These are phyloP conservation scores for Luscinia megarhynchos DNA, from an alignment of 2,797 vertebrate species.

Conservation along the genomic window DNA sequence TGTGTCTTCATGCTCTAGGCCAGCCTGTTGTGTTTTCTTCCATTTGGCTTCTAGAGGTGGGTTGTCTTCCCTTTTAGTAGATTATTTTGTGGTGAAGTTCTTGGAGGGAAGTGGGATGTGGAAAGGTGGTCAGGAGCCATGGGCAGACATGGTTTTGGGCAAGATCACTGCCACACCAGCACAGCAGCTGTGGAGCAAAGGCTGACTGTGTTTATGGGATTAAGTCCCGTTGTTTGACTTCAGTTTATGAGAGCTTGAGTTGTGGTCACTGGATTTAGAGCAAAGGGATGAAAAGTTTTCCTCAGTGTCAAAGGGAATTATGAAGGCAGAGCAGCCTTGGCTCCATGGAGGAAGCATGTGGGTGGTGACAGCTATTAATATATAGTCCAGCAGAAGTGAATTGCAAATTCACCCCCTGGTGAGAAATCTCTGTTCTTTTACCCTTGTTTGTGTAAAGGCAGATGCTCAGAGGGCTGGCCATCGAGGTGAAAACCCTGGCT, in stretches of 20 bases:
- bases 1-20: not conserved
- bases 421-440: not conserved
- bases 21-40: not conserved
- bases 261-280: not conserved
- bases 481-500: not conserved
- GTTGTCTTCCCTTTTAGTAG: not conserved
- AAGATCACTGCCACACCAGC: not conserved
- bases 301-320: not conserved
- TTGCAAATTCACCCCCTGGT: not conserved
- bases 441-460: not conserved
- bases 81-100: not conserved
- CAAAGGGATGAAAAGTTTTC: not conserved
- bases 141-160: not conserved
- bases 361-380: not conserved
- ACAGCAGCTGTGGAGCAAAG: not conserved
- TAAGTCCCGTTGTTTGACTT: not conserved
- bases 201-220: not conserved
- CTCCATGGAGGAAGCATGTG: not conserved
- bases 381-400: not conserved
- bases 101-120: not conserved
- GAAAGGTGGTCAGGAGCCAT: not conserved
- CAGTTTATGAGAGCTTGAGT: not conserved
- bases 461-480: not conserved
- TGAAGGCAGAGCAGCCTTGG: not conserved
- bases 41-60: not conserved